Evolutionary conservation across 2,797 vertebrate species (phyloP).

Genomic region (Acestrorhynchus altus): DNA sequence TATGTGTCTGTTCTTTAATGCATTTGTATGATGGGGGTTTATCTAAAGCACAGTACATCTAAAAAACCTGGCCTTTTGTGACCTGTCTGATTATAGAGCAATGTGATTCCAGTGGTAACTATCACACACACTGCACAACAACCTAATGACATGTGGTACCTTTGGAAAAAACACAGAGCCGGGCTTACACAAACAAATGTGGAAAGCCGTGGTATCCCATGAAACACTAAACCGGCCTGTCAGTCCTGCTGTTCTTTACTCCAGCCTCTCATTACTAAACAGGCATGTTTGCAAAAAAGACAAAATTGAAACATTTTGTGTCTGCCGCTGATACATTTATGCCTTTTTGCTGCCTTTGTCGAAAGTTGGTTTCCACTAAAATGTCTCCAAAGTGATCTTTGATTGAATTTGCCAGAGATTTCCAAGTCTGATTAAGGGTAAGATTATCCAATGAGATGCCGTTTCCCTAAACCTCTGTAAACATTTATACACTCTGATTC

Average conservation of each 20-base stretch:
- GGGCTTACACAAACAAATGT: slow-evolving; percentile 59
- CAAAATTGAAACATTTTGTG: slow-evolving; percentile 12
- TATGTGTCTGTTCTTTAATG: slow-evolving; percentile 32
- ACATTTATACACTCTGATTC: background rate
- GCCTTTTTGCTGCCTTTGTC: slow-evolving; percentile 6
- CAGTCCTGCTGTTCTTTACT: slow-evolving; percentile 37
- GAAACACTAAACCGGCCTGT: slow-evolving; percentile 55
- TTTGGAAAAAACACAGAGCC: slow-evolving; percentile 56
- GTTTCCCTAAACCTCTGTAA: slow-evolving; percentile 27
- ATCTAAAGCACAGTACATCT: slow-evolving; percentile 26
- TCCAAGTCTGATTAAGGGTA: slow-evolving; percentile 28
- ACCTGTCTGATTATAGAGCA: slow-evolving; percentile 47
- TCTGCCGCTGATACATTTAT: slow-evolving; percentile 16
- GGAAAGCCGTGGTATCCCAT: slow-evolving; percentile 42
- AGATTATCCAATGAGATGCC: slow-evolving; percentile 26
- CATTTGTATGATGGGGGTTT: slow-evolving; percentile 22
- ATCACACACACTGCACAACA: slow-evolving; percentile 32
- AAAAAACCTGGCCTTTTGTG: slow-evolving; percentile 30
- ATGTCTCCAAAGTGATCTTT: slow-evolving; percentile 11
- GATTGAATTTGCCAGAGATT: slow-evolving; percentile 24
- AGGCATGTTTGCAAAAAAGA: slow-evolving; percentile 19
- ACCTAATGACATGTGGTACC: slow-evolving; percentile 52
- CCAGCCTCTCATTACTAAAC: slow-evolving; percentile 50
- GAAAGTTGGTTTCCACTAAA: slow-evolving; percentile 14
- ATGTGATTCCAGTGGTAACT: slow-evolving; percentile 33